A percentile compares a stretch with the other conserved stretches of the same genome.
Evolutionary conservation across 35 echinoderm and acorn worm species (phyloP).

Genomic region (Lytechinus variegatus): DNA sequence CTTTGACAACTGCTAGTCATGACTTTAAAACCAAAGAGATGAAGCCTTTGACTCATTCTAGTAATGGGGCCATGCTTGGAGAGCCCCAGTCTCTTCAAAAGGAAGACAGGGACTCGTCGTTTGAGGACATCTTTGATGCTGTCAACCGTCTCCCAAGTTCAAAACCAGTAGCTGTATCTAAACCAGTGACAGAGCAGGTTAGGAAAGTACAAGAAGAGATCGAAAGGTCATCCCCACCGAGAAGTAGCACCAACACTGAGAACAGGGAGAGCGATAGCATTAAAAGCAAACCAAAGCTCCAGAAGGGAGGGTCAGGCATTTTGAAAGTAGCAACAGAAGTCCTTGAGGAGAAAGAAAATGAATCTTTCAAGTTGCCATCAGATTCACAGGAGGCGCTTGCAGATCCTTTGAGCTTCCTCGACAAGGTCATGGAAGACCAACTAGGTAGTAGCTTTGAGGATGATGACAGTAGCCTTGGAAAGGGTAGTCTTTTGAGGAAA

Average conservation of each 20-base stretch:
- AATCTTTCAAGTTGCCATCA: conserved; percentile 46
- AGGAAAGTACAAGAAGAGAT: conserved; percentile 54
- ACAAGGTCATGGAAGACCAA: conserved; percentile 66
- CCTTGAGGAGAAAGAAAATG: conserved; percentile 57
- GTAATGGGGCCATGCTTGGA: background rate
- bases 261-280: conserved; percentile 3
- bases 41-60: conserved; percentile 12
- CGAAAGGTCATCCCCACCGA: background rate
- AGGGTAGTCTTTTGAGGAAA: background rate
- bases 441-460: conserved; percentile 38
- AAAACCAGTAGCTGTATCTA: background rate
- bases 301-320: conserved; percentile 51
- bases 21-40: conserved; percentile 1
- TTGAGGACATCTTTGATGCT: conserved; percentile 1
- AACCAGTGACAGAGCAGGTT: conserved; percentile 55
- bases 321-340: conserved; percentile 62
- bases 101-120: background rate
- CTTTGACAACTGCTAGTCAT: background rate
- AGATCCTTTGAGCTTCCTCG: conserved; percentile 76
- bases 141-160: background rate
- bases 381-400: conserved; percentile 64
- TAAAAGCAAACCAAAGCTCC: conserved; percentile 39
- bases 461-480: conserved; percentile 34
- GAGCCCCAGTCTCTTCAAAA: background rate
- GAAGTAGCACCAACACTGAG: background rate